Evolutionary conservation across 2,113 vertebrate genomes (phyloP).

Genomic region (Tychaedon coryphoeus): DNA sequence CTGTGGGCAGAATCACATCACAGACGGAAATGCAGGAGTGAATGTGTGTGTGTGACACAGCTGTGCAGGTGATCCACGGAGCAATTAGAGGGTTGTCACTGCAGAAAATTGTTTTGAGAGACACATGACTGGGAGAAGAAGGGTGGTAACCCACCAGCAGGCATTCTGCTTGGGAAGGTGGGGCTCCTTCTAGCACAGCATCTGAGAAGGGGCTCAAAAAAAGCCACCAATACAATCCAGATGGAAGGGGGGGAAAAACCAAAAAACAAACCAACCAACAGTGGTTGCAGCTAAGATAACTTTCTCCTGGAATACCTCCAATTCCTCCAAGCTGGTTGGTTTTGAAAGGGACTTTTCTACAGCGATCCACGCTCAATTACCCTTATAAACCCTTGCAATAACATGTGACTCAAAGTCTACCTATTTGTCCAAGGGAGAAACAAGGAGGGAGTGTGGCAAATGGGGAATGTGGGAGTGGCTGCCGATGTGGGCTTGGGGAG

Average conservation of each 20-base stretch:
- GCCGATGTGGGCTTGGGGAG: background rate
- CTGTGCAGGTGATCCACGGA: background rate
- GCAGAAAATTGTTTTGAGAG: background rate
- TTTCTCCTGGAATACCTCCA: background rate
- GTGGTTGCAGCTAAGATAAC: background rate
- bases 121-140: background rate
- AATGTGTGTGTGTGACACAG: fast-evolving
- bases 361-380: background rate
- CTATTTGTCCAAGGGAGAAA: slow-evolving; percentile 12
- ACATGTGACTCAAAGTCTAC: slow-evolving; percentile 45
- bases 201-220: background rate
- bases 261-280: background rate
- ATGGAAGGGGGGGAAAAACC: background rate
- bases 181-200: background rate
- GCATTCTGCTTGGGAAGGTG: background rate
- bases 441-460: slow-evolving; percentile 8
- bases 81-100: background rate
- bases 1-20: background rate
- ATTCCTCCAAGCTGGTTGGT: background rate
- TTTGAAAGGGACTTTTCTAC: slow-evolving; percentile 13
- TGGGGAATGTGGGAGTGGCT: slow-evolving; percentile 41
- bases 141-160: background rate
- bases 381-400: slow-evolving; percentile 22
- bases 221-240: background rate
- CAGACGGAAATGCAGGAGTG: fast-evolving